Evolutionary conservation across 2,888 invertebrate genomes (phyloP), one percentile per base, ranked within the genome.

Genomic region (Spisula subtruncata): DNA sequence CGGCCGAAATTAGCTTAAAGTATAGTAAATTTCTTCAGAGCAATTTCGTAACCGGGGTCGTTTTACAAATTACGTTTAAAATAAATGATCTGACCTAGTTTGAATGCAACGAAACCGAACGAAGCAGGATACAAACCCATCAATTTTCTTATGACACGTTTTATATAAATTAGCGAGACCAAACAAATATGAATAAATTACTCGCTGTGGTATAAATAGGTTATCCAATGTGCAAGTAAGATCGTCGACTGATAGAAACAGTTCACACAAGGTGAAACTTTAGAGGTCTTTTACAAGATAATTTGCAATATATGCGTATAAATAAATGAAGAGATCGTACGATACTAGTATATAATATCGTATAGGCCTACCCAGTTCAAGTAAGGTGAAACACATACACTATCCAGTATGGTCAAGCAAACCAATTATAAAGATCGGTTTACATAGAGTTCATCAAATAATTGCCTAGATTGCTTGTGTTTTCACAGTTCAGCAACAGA

Each of bases 61-160:
- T 75, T 75, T 75, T 35, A 75, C 75, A 75, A 75, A 75, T 75
- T 35, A 75, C 75, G 75, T 35, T 75, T 75, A 75, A 75, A 75
- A 75, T 75, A 75, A 75, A 75, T 75, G 75, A 75, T 32, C 16
- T 75, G 75, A 75, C 75, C 75, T 25, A 75, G 75, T 35, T 75
- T 35, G 32, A 75, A 75, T 35, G 35, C 75, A 75, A 25, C 16
- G 75, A 25, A 75, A 75, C 25, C 16, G 18, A 75, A 0, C 75
- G 25, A 32, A 35, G 32, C 75, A 75, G 35, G 75, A 0, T 75
- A 75, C 16, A 75, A 75, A 75, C 75, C 12, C 35, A 75, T 75
- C 75, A 6, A 32, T 75, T 75, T 75, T 75, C n/a, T 75, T 32
- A 16, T 32, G 75, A 75, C 75, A 75, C 75, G 29, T 75, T 75